Conservation (phyloP, 2,797 vertebrate species). For the Petrocephalus sullivani region DNA sequence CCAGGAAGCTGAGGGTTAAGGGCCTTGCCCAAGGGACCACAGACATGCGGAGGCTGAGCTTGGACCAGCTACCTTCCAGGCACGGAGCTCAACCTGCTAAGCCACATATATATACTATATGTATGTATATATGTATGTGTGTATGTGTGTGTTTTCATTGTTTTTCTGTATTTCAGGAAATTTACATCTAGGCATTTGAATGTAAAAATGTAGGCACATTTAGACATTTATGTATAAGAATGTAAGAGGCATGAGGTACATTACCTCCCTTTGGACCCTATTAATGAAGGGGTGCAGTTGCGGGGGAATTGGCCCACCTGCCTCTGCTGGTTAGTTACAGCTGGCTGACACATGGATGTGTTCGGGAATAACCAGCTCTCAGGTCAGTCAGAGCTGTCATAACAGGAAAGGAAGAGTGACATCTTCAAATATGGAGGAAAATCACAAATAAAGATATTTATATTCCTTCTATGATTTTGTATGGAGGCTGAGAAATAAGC, state of each 20-base stretch:
- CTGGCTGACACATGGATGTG: slow-evolving; percentile 43
- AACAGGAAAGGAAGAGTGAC: slow-evolving; percentile 61
- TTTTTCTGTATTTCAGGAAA: neutral
- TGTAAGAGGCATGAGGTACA: neutral
- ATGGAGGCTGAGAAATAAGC: slow-evolving; percentile 48
- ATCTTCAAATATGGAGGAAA: slow-evolving; percentile 52
- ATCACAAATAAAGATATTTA: slow-evolving; percentile 60
- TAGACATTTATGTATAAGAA: neutral
- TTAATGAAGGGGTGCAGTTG: slow-evolving; percentile 52
- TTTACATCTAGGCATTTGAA: neutral
- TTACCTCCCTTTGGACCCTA: slow-evolving; percentile 61
- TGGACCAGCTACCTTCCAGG: no score
- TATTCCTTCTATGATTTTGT: slow-evolving; percentile 61
- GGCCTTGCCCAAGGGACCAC: no score
- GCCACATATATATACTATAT: no score
- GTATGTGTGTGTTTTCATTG: neutral
- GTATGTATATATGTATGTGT: neutral
- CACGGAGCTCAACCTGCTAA: no score
- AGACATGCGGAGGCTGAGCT: no score
- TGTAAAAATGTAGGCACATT: neutral
- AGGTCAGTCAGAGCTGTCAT: slow-evolving; percentile 46
- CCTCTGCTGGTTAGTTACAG: neutral
- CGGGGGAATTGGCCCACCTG: slow-evolving; percentile 23
- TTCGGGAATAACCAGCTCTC: slow-evolving; percentile 46
- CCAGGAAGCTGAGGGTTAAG: no score